phyloP scores from a whole-genome alignment of 2,888 invertebrate genomes.

The Nesidiocoris tenuis region DNA sequence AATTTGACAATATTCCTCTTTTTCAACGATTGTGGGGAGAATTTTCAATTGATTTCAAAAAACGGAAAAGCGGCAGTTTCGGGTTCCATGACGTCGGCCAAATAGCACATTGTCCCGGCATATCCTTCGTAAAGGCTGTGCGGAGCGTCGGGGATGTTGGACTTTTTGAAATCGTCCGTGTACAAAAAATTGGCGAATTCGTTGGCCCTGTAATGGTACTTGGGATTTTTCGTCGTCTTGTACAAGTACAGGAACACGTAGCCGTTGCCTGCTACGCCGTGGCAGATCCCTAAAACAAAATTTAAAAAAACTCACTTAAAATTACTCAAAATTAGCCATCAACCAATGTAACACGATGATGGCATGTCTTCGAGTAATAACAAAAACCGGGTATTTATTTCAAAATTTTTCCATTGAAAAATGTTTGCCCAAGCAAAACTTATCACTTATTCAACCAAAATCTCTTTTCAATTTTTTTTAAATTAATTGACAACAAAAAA shows the following conservation, averaged over 20 bases:
- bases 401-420: too few species aligned
- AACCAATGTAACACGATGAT: too few species aligned
- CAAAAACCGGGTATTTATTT: too few species aligned
- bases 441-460: too few species aligned
- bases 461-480: too few species aligned
- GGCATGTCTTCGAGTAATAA: too few species aligned
- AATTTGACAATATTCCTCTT: too few species aligned
- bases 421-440: too few species aligned
- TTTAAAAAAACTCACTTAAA: too few species aligned
- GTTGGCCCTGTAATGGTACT: slow-evolving; percentile 71
- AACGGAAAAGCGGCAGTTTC: slow-evolving; percentile 78
- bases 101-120: slow-evolving; percentile 81
- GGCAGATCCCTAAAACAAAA: slow-evolving; percentile 68
- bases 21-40: too few species aligned
- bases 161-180: slow-evolving; percentile 64
- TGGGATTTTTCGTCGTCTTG: slow-evolving; percentile 69
- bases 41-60: slow-evolving; percentile 63
- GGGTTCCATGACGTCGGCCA: slow-evolving; percentile 73
- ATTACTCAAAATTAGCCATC: too few species aligned
- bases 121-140: slow-evolving; percentile 83
- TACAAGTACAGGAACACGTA: slow-evolving; percentile 77
- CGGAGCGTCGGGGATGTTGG: slow-evolving; percentile 76
- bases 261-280: slow-evolving; percentile 81
- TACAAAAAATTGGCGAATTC: slow-evolving; percentile 75
- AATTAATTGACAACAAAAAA: too few species aligned